Evolutionary conservation across 1,140 invertebrate species (phyloP).

Genomic region (Penaeus vannamei): DNA sequence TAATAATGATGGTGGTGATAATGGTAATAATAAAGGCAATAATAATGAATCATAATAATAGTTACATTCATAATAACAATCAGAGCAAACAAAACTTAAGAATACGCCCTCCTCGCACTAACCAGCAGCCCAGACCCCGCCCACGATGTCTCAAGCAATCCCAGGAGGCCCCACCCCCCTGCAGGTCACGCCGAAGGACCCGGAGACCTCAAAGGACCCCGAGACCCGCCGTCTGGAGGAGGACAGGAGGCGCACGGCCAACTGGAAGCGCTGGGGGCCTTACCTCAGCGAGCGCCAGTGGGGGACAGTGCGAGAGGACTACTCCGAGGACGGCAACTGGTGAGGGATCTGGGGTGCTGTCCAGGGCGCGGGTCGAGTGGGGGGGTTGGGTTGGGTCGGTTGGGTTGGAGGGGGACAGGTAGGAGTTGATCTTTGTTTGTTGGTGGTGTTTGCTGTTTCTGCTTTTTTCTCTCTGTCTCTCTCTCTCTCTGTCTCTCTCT

Average conservation of each 20-base stretch:
- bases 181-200: not conserved
- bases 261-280: constrained; percentile 73
- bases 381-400: too few relatives aligned
- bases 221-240: constrained; percentile 57
- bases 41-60: too few relatives aligned
- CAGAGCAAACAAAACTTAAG: too few relatives aligned
- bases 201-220: not conserved
- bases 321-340: constrained; percentile 72
- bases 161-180: not conserved
- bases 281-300: constrained; percentile 73
- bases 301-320: constrained; percentile 74
- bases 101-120: too few relatives aligned
- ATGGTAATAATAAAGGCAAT: too few relatives aligned
- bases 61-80: too few relatives aligned
- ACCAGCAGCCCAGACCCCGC: too few relatives aligned
- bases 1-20: too few relatives aligned
- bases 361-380: too few relatives aligned
- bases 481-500: too few relatives aligned
- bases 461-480: too few relatives aligned
- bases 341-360: constrained; percentile 54
- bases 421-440: too few relatives aligned
- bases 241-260: constrained; percentile 48
- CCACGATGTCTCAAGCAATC: not conserved
- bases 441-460: not conserved
- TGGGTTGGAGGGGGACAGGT: not conserved